Percentiles rank a stretch among this genome's conserved stretches.
These are phyloP conservation scores for Auanema sp. DNA, from an alignment of 2,888 invertebrate genomes.

Conservation along the genomic window DNA sequence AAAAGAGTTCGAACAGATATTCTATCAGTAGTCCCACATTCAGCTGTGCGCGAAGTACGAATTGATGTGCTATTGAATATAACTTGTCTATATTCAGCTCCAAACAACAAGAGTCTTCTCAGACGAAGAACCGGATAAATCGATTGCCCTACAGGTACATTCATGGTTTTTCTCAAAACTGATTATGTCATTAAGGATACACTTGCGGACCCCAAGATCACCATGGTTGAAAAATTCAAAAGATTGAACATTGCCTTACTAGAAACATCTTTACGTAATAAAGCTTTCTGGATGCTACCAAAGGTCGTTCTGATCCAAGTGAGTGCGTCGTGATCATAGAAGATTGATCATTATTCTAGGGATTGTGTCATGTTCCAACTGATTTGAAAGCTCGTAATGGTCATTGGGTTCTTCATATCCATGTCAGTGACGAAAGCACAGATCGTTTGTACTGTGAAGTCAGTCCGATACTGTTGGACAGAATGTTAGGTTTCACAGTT, in stretches of 20 bases:
- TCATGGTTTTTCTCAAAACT: too few species aligned
- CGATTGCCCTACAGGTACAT: too few species aligned
- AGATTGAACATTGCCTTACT: background rate
- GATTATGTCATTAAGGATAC: too few species aligned
- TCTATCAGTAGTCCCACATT: too few species aligned
- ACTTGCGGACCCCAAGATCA: background rate
- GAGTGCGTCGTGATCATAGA: background rate
- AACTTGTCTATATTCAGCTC: too few species aligned
- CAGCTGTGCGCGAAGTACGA: too few species aligned
- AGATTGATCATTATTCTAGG: constrained; percentile 3
- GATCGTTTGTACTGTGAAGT: constrained; percentile 1
- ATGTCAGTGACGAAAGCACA: constrained; percentile 3
- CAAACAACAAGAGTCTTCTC: too few species aligned
- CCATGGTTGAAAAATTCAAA: background rate
- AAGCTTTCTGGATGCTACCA: constrained; percentile 12
- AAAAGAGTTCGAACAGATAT: too few species aligned
- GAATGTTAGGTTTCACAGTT: constrained; percentile 9
- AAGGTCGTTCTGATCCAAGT: constrained; percentile 3
- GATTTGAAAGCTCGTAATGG: constrained; percentile 6
- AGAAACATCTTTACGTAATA: background rate
- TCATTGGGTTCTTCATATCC: constrained; percentile 3
- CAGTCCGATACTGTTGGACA: constrained; percentile 8
- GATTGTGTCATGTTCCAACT: background rate
- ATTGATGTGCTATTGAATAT: too few species aligned
- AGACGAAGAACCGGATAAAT: too few species aligned